Base-by-base conservation (phyloP, 2,113 vertebrate species). In the Rhadina sibilatrix region DNA sequence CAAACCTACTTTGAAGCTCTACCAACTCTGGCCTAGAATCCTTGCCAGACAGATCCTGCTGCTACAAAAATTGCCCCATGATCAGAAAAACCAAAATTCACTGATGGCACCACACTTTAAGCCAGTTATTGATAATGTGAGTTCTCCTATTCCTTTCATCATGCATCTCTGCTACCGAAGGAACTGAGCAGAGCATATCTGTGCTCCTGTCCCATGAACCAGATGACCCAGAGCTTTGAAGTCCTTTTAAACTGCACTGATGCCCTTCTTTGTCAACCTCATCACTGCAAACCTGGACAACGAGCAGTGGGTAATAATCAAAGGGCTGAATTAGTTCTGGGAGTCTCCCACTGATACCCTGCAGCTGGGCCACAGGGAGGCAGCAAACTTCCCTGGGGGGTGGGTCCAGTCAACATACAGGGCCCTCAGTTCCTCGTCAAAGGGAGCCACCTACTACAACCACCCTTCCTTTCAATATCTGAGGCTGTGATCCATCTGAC, bases 161-260 rank as follows among this genome's bases (percentile, higher is more conserved):
- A 22, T 25, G 31, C 33, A 37, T 11, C 21, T 31, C 47, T 37
- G 38, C 27, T 37, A 31, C 56, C 17, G 11, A 71, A 61, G 16
- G 13, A 53, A 61, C 21, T 8, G 11, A 61, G 31, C 25, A 31
- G 46, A 50, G 9, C 14, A 71, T 31, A 61, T 10, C 31, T 21
- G 17, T 0, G 0, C 6, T 61, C 37, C 21, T 44, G 27, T 9
- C 16, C 37, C 46, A 21, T 16, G 3, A 37, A 21, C 16, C 21
- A 37, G 16, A 0, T 3, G 4, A 53, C 21, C 56, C 47, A 61
- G 25, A 44, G 3, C 8, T 22, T 6, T 25, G 1, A 61, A 37
- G 56, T 31, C 16, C 33, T 31, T 35, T 52, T 9, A 15, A 52
- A 61, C 0, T 44, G 21, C 21, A 12, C 21, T 22, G 17, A 13